Evolutionary conservation across 2,113 vertebrate species (phyloP).

Genomic region (Peucedramus taeniatus): DNA sequence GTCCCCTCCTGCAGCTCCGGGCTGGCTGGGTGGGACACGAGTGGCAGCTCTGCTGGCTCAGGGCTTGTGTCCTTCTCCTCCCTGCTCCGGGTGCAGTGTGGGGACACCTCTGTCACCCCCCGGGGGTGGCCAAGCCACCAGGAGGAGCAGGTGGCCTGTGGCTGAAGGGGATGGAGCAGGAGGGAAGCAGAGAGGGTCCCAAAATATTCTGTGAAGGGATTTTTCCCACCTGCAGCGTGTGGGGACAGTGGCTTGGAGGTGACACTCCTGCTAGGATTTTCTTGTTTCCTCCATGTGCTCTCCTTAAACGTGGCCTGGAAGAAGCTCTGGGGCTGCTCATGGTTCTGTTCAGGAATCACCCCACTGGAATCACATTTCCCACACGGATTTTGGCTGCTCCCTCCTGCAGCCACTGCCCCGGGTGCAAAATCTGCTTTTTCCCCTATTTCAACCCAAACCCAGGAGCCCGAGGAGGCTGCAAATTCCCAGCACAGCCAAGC

Average conservation of each 20-base stretch:
- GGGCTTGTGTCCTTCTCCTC: background rate
- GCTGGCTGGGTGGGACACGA: background rate
- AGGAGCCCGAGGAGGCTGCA: background rate
- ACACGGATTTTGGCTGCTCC: background rate
- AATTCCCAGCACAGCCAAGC: background rate
- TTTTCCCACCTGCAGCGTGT: fast-evolving
- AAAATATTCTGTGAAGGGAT: background rate
- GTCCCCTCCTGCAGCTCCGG: background rate
- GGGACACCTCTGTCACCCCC: background rate
- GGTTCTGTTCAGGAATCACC: background rate
- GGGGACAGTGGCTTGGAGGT: background rate
- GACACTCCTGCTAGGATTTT: background rate
- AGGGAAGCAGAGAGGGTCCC: background rate
- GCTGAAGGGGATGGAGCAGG: background rate
- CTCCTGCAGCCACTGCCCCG: background rate
- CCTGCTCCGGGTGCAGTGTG: fast-evolving
- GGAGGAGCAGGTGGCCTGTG: background rate
- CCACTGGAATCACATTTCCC: background rate
- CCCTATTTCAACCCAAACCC: background rate
- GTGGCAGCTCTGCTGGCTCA: background rate
- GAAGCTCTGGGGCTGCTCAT: background rate
- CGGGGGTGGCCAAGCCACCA: background rate
- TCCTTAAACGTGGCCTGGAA: background rate
- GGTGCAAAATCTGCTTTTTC: background rate
- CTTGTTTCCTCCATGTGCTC: background rate